Conservation (phyloP, 2,888 invertebrate genomes). For the Diachrysia chrysitis region DNA sequence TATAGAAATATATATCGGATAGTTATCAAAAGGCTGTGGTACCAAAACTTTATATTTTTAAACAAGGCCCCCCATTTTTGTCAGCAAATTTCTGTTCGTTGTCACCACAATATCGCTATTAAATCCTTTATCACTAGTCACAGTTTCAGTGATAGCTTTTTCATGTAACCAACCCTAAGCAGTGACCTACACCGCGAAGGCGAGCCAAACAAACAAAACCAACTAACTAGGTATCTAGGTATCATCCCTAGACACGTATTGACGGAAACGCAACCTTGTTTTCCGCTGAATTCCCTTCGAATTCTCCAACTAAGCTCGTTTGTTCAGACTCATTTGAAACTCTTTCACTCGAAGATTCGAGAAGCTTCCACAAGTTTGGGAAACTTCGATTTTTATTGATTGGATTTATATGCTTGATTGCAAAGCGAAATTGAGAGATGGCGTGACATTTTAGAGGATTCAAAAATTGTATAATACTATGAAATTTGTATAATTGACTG, state of each 20-base stretch:
- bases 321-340: slow-evolving; percentile 30
- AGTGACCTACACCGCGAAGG: slow-evolving; percentile 43
- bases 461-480: no score
- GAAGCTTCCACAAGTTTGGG: slow-evolving; percentile 25
- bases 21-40: no score
- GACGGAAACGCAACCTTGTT: slow-evolving; percentile 69
- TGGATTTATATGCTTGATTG: neutral
- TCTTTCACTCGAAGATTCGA: slow-evolving; percentile 18
- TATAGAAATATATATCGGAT: no score
- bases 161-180: slow-evolving; percentile 25
- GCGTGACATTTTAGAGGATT: neutral
- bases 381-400: slow-evolving; percentile 27
- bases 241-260: slow-evolving; percentile 45
- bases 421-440: neutral
- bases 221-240: slow-evolving; percentile 42
- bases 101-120: no score
- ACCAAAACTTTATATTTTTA: no score
- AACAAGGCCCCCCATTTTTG: no score
- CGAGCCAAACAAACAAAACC: slow-evolving; percentile 42
- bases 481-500: no score
- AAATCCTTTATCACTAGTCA: neutral
- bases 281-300: slow-evolving; percentile 52
- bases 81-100: no score
- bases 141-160: neutral
- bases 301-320: slow-evolving; percentile 48